Base-by-base conservation (phyloP, 2,113 vertebrate genomes). In the Oryzias celebensis region DNA sequence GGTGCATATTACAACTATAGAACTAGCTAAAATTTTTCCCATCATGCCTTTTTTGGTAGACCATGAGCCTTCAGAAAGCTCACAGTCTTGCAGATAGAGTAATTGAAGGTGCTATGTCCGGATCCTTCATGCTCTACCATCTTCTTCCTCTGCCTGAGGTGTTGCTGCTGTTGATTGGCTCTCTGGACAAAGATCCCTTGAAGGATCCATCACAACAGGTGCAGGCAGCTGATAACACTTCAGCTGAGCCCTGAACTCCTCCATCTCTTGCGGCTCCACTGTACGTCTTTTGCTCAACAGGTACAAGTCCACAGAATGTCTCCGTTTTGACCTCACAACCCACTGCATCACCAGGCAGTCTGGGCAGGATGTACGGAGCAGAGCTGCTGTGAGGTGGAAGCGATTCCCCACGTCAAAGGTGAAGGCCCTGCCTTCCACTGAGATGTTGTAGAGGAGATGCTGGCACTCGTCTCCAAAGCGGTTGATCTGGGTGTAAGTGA, bases 331-430 rank as follows among this genome's bases (percentile, higher is more conserved):
- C 23, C 36, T 62, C 44, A 83, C 76, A 45, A 45, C 4, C 85
- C 80, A 86, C 53, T 1, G 54, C 77, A 85, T 75, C 65, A 84
- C 65, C 8, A 69, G 17, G 28, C 77, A 88, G 77, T 85, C 86
- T 2, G 75, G 72, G 26, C 83, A 86, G 54, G 81, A 73, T 0
- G 77, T 81, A 1, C 52, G 14, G 48, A 66, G 62, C 43, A 81
- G 59, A 17, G 26, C 5, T 28, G 64, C 69, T 0, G 3, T 64
- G 36, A 85, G 56, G 13, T 59, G 16, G 15, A 77, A 85, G 46
- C 75, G 79, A 53, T 56, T 65, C 4, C 49, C 58, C 36, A 65
- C 72, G 4, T 72, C 57, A 22, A 87, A 82, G 14, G 53, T 65
- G 36, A 84, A 80, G 44, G 3, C 15, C 48, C 58, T 50, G 52